Conservation (phyloP, 2,888 invertebrate genomes). For the Chelonus formosanus region DNA sequence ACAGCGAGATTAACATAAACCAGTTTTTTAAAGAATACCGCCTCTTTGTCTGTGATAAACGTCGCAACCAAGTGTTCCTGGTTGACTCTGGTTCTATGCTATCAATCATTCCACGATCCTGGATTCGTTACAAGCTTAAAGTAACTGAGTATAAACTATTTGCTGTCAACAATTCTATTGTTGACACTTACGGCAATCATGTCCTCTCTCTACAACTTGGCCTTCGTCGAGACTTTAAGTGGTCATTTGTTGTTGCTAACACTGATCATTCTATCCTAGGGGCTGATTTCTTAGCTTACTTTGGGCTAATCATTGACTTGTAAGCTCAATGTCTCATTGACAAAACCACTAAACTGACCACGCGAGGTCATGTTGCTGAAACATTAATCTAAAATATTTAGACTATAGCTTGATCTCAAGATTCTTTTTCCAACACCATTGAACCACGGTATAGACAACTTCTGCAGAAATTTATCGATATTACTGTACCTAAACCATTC, state of each 20-base stretch:
- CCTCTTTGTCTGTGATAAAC: slow-evolving; percentile 9
- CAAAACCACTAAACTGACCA: background rate
- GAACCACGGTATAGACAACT: too few species aligned
- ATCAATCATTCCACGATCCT: slow-evolving; percentile 14
- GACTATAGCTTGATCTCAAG: background rate
- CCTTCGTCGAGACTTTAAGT: background rate
- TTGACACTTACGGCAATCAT: background rate
- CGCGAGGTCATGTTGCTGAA: background rate
- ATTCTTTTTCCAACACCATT: background rate
- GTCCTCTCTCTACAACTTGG: background rate
- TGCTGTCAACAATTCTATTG: background rate
- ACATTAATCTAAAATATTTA: background rate
- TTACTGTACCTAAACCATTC: background rate
- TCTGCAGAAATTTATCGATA: background rate
- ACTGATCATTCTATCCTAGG: background rate
- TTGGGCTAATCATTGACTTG: background rate
- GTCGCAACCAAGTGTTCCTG: slow-evolving; percentile 19
- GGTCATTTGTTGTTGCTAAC: background rate
- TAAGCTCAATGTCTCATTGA: slow-evolving; percentile 10
- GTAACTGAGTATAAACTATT: background rate
- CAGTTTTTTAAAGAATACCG: background rate
- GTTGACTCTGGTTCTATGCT: slow-evolving; percentile 25
- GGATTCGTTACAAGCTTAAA: background rate
- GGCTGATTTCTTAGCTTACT: background rate
- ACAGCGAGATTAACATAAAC: slow-evolving; percentile 1